Evolutionary conservation across 2,797 vertebrate species (phyloP).

Genomic region (Perdix hodgsoniae): DNA sequence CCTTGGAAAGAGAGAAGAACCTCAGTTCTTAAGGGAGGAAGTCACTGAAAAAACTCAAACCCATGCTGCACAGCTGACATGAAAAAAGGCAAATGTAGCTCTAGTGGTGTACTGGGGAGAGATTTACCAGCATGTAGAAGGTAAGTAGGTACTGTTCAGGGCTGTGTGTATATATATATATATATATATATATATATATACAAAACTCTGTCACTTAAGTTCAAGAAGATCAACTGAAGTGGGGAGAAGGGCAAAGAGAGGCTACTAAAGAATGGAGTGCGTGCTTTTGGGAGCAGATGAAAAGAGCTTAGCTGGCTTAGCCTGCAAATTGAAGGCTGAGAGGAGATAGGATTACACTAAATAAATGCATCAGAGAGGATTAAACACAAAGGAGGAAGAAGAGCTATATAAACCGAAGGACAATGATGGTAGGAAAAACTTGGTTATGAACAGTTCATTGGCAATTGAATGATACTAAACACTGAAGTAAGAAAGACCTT

Average conservation of each 20-base stretch:
- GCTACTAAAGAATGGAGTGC: background rate
- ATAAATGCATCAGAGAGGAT: constrained; percentile 43
- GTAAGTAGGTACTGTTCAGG: background rate
- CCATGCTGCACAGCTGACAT: background rate
- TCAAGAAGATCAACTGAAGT: background rate
- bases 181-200: background rate
- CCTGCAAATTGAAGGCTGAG: constrained; percentile 39
- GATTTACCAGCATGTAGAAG: background rate
- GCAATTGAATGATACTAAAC: background rate
- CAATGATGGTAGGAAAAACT: background rate
- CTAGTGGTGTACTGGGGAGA: accelerated
- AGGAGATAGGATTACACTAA: constrained; percentile 44
- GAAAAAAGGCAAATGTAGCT: background rate
- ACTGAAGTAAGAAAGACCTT: background rate
- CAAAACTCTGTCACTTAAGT: background rate
- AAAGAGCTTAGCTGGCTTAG: constrained; percentile 57
- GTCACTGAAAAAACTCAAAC: background rate
- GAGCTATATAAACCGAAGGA: constrained; percentile 23
- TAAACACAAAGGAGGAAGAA: constrained; percentile 29
- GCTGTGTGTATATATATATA: background rate
- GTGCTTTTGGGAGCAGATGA: background rate
- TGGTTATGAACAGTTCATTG: background rate
- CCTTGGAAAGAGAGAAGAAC: background rate
- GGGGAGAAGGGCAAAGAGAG: background rate
- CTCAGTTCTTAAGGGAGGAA: background rate